Evolutionary conservation across 1,140 invertebrate genomes (phyloP).

Genomic region (Helicorthomorpha holstii): DNA sequence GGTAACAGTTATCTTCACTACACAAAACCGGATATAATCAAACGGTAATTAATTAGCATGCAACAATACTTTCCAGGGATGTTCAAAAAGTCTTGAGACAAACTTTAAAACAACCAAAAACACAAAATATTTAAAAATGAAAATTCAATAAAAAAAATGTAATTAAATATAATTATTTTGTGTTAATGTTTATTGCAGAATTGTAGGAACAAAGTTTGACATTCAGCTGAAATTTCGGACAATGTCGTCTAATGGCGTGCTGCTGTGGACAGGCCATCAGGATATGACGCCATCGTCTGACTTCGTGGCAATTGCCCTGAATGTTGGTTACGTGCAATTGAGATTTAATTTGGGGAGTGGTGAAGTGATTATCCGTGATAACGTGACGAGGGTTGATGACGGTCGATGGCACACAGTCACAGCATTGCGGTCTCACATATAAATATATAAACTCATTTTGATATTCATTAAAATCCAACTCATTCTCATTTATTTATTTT

Average conservation of each 20-base stretch:
- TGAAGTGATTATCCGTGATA: conserved; percentile 61
- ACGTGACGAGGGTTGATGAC: conserved; percentile 72
- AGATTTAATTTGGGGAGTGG: conserved; percentile 50
- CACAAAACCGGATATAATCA: conserved; percentile 58
- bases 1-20: conserved; percentile 54
- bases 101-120: background rate
- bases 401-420: conserved; percentile 78
- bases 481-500: background rate
- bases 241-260: conserved; percentile 46
- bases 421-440: conserved; percentile 52
- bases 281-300: conserved; percentile 36
- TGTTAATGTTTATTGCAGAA: conserved; percentile 31
- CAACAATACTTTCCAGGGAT: too few species aligned
- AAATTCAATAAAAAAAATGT: background rate
- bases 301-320: conserved; percentile 67
- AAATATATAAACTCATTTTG: background rate
- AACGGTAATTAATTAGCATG: conserved; percentile 36
- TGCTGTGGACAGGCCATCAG: conserved; percentile 76
- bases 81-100: too few species aligned
- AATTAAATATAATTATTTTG: background rate
- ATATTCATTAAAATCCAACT: background rate
- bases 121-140: background rate
- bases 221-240: conserved; percentile 61
- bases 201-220: conserved; percentile 56
- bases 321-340: conserved; percentile 46